Evolutionary conservation across 1,140 invertebrate species (phyloP), one percentile per base, ranked within the genome.

Genomic region (Drosophila melanica): DNA sequence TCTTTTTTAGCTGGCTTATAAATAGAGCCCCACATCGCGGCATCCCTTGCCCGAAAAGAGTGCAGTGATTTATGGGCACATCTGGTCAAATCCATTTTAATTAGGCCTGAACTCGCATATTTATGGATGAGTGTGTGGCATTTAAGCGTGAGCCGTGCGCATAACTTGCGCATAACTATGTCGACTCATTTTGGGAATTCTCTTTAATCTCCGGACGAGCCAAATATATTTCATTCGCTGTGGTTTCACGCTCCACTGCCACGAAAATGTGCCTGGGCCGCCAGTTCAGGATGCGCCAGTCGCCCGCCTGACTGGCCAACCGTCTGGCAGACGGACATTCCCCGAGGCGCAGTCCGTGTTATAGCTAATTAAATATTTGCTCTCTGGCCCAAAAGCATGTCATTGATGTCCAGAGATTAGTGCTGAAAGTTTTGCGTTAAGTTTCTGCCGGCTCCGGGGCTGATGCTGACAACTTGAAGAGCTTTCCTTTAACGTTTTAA

Each of bases 291-390:
- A 81, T 72, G 62, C 76, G 60, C 41, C 45, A 35, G 71, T 62
- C 70, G 70, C 53, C 62, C 20, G 51, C 11, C 45, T 18, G 51
- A 14, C 50, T 53, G 50, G 12, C 12, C 9, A 20, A 30, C 39
- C 37, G 37, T 50, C 37, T 18, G 48, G 14, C 35, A 30, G 23
- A 9, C 55, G 33, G 64, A 27, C 18, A 27, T 39, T 64, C 64
- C 70, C 65, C 20, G 12, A 62, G 62, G 75, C 67, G 20, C 37
- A 9, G 53, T 54, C 62, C 60, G 65, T 77, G 66, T 77, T 77
- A 75, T 44, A 47, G 62, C 68, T 87, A 82, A 86, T 86, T 86
- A 86, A 86, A 86, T 86, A 87, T 87, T 87, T 86, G 67, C 64
- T 72, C 77, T 73, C 65, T 33, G 82, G 55, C 72, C 60, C 60